Conservation (phyloP, 2,797 vertebrate species). For the Linurgus olivaceus region DNA sequence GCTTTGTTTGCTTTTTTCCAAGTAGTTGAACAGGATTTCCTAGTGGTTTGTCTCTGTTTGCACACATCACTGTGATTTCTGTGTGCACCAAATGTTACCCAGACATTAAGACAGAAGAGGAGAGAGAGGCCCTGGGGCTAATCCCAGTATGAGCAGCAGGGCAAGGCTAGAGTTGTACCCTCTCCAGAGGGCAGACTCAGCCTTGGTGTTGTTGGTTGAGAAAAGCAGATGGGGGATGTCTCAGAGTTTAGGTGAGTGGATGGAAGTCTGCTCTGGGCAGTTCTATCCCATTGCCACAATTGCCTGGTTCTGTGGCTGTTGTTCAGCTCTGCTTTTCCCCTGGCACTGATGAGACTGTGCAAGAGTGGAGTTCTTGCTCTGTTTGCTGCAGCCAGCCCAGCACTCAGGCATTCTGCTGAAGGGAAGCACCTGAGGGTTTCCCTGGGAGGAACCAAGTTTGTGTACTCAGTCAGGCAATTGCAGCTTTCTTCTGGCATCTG, state of each 20-base stretch:
- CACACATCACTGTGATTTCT: neutral
- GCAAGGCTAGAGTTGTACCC: neutral
- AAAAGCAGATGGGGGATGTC: neutral
- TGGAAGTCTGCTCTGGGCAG: neutral
- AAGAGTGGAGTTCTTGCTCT: neutral
- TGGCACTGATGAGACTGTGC: neutral
- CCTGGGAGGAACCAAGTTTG: neutral
- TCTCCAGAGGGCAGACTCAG: neutral
- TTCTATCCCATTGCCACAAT: neutral
- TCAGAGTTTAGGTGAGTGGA: neutral
- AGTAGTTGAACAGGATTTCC: neutral
- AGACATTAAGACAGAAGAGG: constrained; percentile 8
- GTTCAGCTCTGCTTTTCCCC: neutral
- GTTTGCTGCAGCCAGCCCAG: neutral
- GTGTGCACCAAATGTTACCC: neutral
- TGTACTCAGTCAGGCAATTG: neutral
- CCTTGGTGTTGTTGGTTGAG: constrained; percentile 5
- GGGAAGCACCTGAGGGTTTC: neutral
- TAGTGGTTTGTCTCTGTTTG: constrained; percentile 36
- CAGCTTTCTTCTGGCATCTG: neutral
- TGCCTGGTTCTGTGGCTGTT: neutral
- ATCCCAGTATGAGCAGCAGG: neutral
- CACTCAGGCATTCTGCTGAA: neutral
- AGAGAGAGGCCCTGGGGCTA: neutral
- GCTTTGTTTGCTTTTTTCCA: neutral